Percentiles rank a stretch among this genome's conserved stretches.
Evolutionary conservation across 2,113 vertebrate species (phyloP).

Genomic region (Rhabdomys dilectus): DNA sequence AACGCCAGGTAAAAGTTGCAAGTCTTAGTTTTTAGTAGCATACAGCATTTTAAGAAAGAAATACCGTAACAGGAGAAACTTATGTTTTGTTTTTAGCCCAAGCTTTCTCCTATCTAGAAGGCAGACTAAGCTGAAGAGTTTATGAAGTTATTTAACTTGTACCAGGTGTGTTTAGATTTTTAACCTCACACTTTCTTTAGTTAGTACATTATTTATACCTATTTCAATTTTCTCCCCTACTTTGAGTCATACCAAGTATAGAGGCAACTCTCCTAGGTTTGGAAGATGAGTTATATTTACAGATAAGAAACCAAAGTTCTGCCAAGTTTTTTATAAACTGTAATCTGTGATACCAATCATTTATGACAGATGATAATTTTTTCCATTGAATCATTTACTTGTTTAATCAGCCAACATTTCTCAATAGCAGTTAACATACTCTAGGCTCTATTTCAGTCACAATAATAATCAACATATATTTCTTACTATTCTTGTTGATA

Average conservation of each 20-base stretch:
- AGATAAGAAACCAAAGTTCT: conserved; percentile 63
- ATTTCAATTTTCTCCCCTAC: background rate
- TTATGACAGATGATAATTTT: conserved; percentile 46
- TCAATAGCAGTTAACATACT: conserved; percentile 10
- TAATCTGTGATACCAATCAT: conserved; percentile 30
- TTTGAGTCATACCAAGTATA: conserved; percentile 31
- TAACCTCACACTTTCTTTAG: background rate
- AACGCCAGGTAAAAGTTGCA: background rate
- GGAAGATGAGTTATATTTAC: conserved; percentile 50
- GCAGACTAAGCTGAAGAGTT: background rate
- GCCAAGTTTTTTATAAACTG: conserved; percentile 27
- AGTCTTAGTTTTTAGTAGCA: background rate
- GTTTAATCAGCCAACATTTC: background rate
- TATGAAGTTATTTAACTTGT: background rate
- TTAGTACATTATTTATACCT: background rate
- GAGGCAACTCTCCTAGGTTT: background rate
- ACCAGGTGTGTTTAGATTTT: background rate
- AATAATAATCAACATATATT: conserved; percentile 29
- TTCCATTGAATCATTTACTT: conserved; percentile 13
- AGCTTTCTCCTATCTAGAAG: background rate
- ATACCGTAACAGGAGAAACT: background rate
- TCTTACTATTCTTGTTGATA: background rate
- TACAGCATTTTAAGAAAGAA: background rate
- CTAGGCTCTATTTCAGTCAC: background rate
- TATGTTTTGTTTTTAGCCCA: background rate